A percentile compares a stretch with the other conserved stretches of the same genome.
Conservation (phyloP, 2,797 vertebrate genomes). For the Periparus ater region DNA sequence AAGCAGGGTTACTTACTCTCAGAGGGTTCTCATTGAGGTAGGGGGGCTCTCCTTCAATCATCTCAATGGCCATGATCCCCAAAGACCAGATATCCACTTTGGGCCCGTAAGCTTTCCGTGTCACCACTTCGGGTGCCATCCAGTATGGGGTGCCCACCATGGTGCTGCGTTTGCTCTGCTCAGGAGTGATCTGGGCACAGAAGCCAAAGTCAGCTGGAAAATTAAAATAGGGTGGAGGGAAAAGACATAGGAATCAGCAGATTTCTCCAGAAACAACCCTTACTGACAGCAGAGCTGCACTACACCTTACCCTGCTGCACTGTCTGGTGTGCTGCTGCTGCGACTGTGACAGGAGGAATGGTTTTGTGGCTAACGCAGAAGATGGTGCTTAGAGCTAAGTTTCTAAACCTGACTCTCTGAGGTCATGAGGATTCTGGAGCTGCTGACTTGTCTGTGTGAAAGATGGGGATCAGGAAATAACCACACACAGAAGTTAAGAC, state of each 20-base stretch:
- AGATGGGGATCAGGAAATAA: background rate
- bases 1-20: conserved; percentile 78
- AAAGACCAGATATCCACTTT: conserved; percentile 98
- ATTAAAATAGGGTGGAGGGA: background rate
- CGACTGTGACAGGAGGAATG: background rate
- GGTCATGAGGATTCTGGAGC: background rate
- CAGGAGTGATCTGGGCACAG: conserved; percentile 96
- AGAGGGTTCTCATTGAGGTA: conserved; percentile 96
- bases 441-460: background rate
- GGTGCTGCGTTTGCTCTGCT: conserved; percentile 96
- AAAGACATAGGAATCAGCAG: background rate
- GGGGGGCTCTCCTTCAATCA: conserved; percentile 95
- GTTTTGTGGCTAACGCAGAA: background rate
- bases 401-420: background rate
- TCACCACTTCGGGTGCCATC: conserved; percentile 97
- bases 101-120: conserved; percentile 91
- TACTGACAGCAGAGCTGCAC: background rate
- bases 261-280: background rate
- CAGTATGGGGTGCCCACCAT: conserved; percentile 97
- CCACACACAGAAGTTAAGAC: background rate
- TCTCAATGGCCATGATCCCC: conserved; percentile 98
- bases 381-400: rapidly evolving
- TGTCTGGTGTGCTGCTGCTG: background rate
- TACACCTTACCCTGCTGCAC: background rate
- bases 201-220: conserved; percentile 92